These are phyloP conservation scores for Geotrypetes seraphini DNA, from an alignment of 2,797 vertebrate genomes.

Conservation along the genomic window DNA sequence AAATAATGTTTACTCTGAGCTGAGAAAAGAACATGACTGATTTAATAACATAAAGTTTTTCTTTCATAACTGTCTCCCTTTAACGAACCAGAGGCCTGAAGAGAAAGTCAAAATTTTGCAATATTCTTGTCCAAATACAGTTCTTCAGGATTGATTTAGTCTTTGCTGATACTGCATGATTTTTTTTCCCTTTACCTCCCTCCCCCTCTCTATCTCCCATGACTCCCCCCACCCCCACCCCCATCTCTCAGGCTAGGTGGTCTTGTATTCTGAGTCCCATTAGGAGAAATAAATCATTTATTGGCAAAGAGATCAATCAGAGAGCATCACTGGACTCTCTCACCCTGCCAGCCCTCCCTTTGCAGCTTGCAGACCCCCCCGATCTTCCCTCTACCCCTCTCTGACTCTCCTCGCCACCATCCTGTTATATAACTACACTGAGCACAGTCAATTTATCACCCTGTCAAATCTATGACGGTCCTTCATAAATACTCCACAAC, in stretches of 20 bases:
- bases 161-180: constrained; percentile 18
- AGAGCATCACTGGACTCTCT: too few species aligned
- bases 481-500: constrained; percentile 39
- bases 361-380: background rate
- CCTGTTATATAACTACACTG: constrained; percentile 5
- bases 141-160: constrained; percentile 38
- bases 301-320: constrained; percentile 30
- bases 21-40: too few species aligned
- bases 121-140: constrained; percentile 8
- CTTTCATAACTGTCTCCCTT: too few species aligned
- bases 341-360: constrained; percentile 1
- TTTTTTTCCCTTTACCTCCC: background rate
- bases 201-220: background rate
- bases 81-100: too few species aligned
- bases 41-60: too few species aligned
- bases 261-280: too few species aligned
- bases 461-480: constrained; percentile 34
- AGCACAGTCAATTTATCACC: constrained; percentile 38
- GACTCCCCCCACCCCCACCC: too few species aligned
- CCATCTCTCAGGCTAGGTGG: too few species aligned
- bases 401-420: too few species aligned
- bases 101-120: background rate
- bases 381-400: too few species aligned
- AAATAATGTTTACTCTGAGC: too few species aligned
- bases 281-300: constrained; percentile 16